Evolutionary conservation across 2,797 vertebrate species (phyloP).

Genomic region (Gila robusta): DNA sequence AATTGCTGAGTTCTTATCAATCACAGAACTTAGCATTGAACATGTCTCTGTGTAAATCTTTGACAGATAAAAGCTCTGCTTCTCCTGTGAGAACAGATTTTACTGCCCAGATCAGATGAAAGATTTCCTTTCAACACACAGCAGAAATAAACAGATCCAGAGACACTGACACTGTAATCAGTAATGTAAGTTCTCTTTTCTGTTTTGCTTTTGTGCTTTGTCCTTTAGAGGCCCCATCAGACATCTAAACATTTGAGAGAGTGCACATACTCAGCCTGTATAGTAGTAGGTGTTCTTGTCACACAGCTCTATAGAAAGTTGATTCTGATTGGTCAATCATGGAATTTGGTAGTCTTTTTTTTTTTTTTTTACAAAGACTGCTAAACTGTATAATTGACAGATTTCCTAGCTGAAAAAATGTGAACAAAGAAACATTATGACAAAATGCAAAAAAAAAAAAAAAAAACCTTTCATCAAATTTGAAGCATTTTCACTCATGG

Average conservation of each 20-base stretch:
- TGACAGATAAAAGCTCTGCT: constrained; percentile 66
- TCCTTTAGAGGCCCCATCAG: constrained; percentile 69
- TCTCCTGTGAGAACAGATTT: constrained; percentile 69
- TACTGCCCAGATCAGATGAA: constrained; percentile 72
- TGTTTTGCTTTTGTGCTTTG: constrained; percentile 48
- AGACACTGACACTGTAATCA: constrained; percentile 47
- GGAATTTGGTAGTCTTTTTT: neutral
- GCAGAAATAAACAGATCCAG: constrained; percentile 74
- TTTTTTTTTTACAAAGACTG: neutral
- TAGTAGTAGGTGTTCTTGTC: neutral
- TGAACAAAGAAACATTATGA: neutral
- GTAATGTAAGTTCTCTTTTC: constrained; percentile 50
- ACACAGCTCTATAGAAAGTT: neutral
- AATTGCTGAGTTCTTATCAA: constrained; percentile 71
- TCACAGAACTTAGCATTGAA: constrained; percentile 66
- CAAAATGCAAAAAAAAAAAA: neutral
- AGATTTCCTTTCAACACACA: constrained; percentile 70
- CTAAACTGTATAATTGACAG: neutral
- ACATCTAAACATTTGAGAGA: constrained; percentile 61
- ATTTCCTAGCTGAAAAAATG: neutral
- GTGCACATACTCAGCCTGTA: constrained; percentile 14
- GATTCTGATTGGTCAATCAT: neutral
- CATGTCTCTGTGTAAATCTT: constrained; percentile 68
- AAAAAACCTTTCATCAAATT: neutral
- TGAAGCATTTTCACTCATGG: neutral